These are phyloP conservation scores for human DNA, from an alignment of 2,113 vertebrate species.

Conservation along the genomic window DNA sequence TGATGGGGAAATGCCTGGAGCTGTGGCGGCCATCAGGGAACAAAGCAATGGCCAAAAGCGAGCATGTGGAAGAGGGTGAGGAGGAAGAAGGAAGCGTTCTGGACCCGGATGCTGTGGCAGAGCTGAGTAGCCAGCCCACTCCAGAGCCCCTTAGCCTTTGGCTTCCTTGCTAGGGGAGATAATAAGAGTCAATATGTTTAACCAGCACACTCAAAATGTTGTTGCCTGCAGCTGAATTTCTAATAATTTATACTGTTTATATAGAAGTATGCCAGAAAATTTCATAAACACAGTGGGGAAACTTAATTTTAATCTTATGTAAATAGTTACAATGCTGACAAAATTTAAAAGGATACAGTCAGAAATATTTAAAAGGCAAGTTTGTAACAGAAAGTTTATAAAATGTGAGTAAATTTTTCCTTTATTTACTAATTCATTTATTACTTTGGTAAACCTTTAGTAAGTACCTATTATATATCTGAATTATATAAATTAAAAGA, in stretches of 20 bases:
- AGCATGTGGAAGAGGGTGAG: rapidly evolving
- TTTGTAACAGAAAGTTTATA: not conserved
- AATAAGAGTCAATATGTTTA: not conserved
- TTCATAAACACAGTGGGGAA: not conserved
- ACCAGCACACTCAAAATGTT: not conserved
- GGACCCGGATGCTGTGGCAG: no score
- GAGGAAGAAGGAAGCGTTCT: not conserved
- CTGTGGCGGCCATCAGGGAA: rapidly evolving
- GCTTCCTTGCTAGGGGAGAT: not conserved
- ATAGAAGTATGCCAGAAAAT: not conserved
- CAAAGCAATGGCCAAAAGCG: not conserved
- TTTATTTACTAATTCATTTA: not conserved
- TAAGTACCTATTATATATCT: not conserved
- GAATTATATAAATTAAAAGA: not conserved
- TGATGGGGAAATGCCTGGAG: not conserved
- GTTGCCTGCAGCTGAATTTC: not conserved
- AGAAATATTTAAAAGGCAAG: not conserved
- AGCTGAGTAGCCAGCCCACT: no score
- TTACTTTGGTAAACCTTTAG: not conserved
- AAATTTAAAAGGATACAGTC: not conserved
- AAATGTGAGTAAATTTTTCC: not conserved
- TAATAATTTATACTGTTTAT: not conserved
- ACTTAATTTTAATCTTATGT: not conserved
- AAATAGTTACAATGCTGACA: not conserved
- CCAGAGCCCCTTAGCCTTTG: no score